Evolutionary conservation across 2,797 vertebrate species (phyloP).

Genomic region (Halcyon chelicuti): DNA sequence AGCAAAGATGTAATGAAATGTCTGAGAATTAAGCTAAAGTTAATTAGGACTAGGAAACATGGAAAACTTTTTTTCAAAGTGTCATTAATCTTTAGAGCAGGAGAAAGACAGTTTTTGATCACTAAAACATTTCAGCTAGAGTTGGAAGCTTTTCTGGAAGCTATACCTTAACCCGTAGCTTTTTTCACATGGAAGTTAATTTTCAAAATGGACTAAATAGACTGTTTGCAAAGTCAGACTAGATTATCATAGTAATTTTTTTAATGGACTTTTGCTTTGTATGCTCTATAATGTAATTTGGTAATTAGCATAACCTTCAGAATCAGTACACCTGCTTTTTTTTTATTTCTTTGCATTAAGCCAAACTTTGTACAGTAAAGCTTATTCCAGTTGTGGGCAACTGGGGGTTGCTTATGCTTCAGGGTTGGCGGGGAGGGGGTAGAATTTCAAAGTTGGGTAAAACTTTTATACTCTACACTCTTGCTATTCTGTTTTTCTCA

Average conservation of each 20-base stretch:
- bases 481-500: background rate
- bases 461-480: background rate
- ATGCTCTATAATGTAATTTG: background rate
- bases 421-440: too few relatives aligned
- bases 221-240: background rate
- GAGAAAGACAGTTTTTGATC: background rate
- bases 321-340: background rate
- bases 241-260: background rate
- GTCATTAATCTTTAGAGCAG: background rate
- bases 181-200: background rate
- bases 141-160: background rate
- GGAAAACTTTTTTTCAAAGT: background rate
- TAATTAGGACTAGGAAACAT: background rate
- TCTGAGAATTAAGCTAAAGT: background rate
- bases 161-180: background rate
- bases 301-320: background rate
- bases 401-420: background rate
- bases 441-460: background rate
- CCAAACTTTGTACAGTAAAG: background rate
- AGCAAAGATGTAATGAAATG: background rate
- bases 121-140: background rate
- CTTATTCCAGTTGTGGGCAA: background rate
- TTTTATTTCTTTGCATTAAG: background rate
- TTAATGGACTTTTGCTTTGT: background rate
- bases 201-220: background rate